Evolutionary conservation across 2,888 invertebrate genomes (phyloP), one percentile per base, ranked within the genome.

Genomic region (Galeopsomyia nigrocyanea): DNA sequence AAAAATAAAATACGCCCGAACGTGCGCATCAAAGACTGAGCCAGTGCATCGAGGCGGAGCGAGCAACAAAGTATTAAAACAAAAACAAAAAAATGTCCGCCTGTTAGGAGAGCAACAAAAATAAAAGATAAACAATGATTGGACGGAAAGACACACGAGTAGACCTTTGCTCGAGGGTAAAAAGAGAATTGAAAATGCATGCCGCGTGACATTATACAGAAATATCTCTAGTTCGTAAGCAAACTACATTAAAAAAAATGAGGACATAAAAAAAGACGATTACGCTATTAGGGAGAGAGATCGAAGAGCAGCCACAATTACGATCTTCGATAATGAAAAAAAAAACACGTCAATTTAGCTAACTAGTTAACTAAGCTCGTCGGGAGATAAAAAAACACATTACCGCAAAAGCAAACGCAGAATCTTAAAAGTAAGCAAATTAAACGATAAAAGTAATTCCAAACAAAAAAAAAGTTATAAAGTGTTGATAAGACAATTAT

Each of bases 331-430:
- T 82, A 3, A 22, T 22, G 13, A 22, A 13, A 57, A 22, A 69
- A 61, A 49, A 82, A 85, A 85, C 81, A 86, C 82, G 86, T 86
- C 86, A 86, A 86, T 86, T 86, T 86, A 86, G 84, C 83, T 80
- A 82, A 82, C 79, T 85, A 83, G 82, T 82, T 81, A 80, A 79
- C 78, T 79, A 80, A 81, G 80, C 78, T 80, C 79, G 77, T 80
- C 78, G 80, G 77, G 26, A 65, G 51, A 69, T 19, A 10, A 39
- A 60, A 49, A 49, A 62, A 56, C 17, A 17, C 10, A 49, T 57
- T 26, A 57, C 26, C 57, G 57, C n/a, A 62, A 21, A 49, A 62
- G 17, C 19, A 63, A 31, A 31, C 60, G 47, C 62, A 50, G 56
- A 64, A 53, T 63, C 31, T 49, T 31, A 49, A 58, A 14, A 39